Evolutionary conservation across 2,888 invertebrate species (phyloP), one percentile per base, ranked within the genome.

Genomic region (Chrysolina americana): DNA sequence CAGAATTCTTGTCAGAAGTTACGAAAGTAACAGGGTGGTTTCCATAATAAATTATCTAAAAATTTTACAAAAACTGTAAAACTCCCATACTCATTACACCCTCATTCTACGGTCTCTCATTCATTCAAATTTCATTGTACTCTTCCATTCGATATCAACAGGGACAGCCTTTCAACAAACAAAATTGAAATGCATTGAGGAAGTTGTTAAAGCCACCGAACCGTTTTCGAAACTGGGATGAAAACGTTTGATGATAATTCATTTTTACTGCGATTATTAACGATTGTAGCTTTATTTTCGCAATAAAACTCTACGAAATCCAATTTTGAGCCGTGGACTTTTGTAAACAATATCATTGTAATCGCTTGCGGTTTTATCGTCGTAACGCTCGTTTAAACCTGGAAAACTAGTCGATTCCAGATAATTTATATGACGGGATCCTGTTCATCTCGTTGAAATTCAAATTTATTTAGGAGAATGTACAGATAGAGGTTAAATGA

Each of bases 281-380:
- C 63, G 50, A 50, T 48, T 63, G 68, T 41, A 47, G 63, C 47
- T 53, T 72, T 63, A 68, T 72, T 72, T 72, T 68, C 50, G 48
- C 72, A 41, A 66, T 66, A n/a, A 50, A 66, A 50, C 66, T 28
- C 69, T 47, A 56, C 65, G 41, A 47, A 74, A 74, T 70, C 73
- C 73, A 74, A 65, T 74, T 74, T 74, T 64, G 64, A 56, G 73
- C 68, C 47, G 64, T 41, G 68, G 70, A 74, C 66, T 70, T 74
- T 74, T 65, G 73, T 19, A 70, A 74, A 74, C 73, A 70, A 74
- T 74, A 74, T 70, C 65, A 66, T 59, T 66, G 69, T 72, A 69
- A 75, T 75, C 65, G 75, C 36, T 70, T 71, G 72, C 50, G 72
- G 75, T 72, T 75, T 75, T 75, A 75, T 72, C 68, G 66, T 72